Evolutionary conservation across 2,113 vertebrate genomes (phyloP), one percentile per base, ranked within the genome.

Genomic region (Thymallus thymallus): DNA sequence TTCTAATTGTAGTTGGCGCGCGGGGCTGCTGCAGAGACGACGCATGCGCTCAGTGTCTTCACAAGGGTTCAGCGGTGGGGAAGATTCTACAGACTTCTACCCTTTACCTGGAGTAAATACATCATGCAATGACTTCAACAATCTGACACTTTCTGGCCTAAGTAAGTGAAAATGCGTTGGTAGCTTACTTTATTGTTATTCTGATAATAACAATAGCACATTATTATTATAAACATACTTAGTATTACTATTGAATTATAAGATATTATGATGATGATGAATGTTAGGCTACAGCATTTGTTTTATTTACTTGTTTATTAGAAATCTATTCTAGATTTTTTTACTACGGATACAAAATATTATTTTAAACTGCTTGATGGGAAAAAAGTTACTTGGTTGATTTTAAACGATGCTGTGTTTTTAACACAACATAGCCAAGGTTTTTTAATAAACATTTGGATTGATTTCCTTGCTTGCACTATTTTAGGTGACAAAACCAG

Each of bases 11-110:
- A 5, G 16, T 5, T 18, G 14, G 14, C 1, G 14, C 48, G 12
- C 48, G 0, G 13, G 3, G 48, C 48, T 51, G 48, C 48, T 51
- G 12, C 48, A 51, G 16, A 87, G 88, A 80, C 35, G 3, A 41
- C 84, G 93, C 77, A 93, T 91, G 81, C 89, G 93, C 23, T 94
- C 94, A 0, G 90, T 94, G 68, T 95, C 94, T 82, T 95, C 94
- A 68, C 94, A 95, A 78, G 93, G 94, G 82, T 76, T 75, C 77
- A 80, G 93, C 93, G 82, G 88, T 79, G 74, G 91, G 91, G 77
- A 93, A 92, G 75, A 90, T 12, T 35, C 72, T n/a, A 86, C 87
- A 45, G 80, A 89, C 66, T 94, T 93, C 56, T 60, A 16, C 14
- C 48, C 0, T 60, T 60, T 6, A n/a, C n/a, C 56, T 1, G 56